Base-by-base conservation (phyloP, 92 coral and sea anemone genomes). In the Zoanthus sociatus region DNA sequence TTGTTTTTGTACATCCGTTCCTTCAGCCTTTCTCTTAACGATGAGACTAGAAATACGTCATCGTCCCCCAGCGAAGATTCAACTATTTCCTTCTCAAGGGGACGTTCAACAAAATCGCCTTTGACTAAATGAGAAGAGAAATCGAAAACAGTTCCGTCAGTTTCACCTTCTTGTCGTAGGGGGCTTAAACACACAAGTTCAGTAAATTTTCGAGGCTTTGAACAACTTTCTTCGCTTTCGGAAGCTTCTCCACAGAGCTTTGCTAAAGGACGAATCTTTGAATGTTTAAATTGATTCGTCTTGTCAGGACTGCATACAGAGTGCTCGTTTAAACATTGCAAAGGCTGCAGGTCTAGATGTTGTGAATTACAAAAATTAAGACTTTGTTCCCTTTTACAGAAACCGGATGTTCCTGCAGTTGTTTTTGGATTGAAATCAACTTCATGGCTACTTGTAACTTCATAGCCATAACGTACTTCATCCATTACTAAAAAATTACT, bases 1-100 rank as follows among this genome's bases (percentile, higher is more conserved):
- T 66, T 50, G 32, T 70, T 48, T 54, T 47, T 63, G 16, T 32
- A 60, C 20, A 81, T 3, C 17, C 63, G 75, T 21, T 47, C 44
- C 33, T 7, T 46, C 61, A 81, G 55, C 18, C 85, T 67, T 18
- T 81, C 85, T 53, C 85, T 73, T 64, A 81, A 42, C 16, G 85
- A 81, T 11, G 85, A 63, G 13, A 50, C 21, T 42, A 64, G 61
- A 13, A 64, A 50, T 47, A 46, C 73, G 7, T 61, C 31, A 13
- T 81, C 63, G 66, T 81, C 61, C 16, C 30, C 17, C 45, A 20
- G 26, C 32, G 85, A 61, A 32, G 85, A 81, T 68, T 64, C 76
- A 37, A 37, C 42, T 37, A 37, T 37, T 37, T 81, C 63, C 64
- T 81, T 56, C 16, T 54, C 17, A 18, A 20, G 26, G 17, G 75